These are phyloP conservation scores for Procambarus clarkii DNA, from an alignment of 1,140 invertebrate species.

Conservation along the genomic window DNA sequence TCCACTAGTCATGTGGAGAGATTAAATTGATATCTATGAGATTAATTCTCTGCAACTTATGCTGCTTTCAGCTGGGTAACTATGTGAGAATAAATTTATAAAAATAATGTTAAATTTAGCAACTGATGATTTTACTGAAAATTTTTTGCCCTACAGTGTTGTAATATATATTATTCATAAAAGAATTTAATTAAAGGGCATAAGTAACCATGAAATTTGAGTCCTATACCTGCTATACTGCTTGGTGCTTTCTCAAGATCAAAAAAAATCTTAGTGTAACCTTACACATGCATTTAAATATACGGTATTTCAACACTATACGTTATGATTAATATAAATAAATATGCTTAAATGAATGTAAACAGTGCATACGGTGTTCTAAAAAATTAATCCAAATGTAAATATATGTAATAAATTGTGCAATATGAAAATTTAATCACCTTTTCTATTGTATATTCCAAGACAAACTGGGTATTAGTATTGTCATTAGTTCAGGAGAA, in stretches of 20 bases:
- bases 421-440: too few species aligned
- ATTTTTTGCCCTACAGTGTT: neutral
- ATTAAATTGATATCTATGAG: conserved; percentile 46
- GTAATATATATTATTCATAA: neutral
- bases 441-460: too few species aligned
- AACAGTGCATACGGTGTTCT: too few species aligned
- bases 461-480: too few species aligned
- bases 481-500: too few species aligned
- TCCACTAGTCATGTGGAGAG: conserved; percentile 59
- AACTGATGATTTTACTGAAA: neutral
- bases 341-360: too few species aligned
- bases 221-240: conserved; percentile 15
- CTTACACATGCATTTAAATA: neutral
- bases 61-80: neutral
- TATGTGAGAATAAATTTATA: neutral
- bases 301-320: too few species aligned
- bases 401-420: too few species aligned
- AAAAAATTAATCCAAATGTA: too few species aligned
- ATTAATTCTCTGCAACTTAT: conserved; percentile 22
- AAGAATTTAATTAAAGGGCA: neutral
- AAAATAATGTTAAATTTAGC: neutral
- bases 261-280: conserved; percentile 40
- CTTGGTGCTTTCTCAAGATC: conserved; percentile 27
- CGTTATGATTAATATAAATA: too few species aligned
- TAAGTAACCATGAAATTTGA: neutral